phyloP scores from a whole-genome alignment of 2,113 vertebrate species.

The Siniperca chuatsi region DNA sequence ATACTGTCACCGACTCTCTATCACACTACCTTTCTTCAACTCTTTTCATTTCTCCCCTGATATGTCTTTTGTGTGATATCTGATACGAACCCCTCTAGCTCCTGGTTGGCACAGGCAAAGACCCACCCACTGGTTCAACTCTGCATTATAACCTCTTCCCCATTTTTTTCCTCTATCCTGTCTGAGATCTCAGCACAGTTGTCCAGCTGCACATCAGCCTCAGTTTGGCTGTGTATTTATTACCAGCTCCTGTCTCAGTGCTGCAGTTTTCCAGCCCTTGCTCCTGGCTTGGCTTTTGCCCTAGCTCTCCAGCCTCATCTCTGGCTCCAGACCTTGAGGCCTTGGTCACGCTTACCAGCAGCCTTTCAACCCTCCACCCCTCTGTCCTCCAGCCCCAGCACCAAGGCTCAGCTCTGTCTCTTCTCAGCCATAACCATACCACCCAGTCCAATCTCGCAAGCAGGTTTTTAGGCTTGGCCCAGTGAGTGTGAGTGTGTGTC shows the following conservation, averaged over 20 bases:
- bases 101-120: constrained; percentile 55
- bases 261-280: constrained; percentile 14
- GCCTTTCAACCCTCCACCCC: not conserved
- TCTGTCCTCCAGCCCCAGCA: constrained; percentile 27
- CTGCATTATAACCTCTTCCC: constrained; percentile 20
- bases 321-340: constrained; percentile 28
- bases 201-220: constrained; percentile 18
- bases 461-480: constrained; percentile 76
- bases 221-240: constrained; percentile 26
- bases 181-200: constrained; percentile 9
- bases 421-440: constrained; percentile 42
- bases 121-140: constrained; percentile 44
- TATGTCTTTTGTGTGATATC: constrained; percentile 60
- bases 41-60: constrained; percentile 52
- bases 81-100: constrained; percentile 65
- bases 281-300: constrained; percentile 26
- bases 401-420: constrained; percentile 33
- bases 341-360: not conserved
- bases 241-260: constrained; percentile 6
- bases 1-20: constrained; percentile 46
- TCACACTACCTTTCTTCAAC: constrained; percentile 37
- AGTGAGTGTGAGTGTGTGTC: constrained; percentile 68
- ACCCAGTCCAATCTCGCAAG: constrained; percentile 57
- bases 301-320: constrained; percentile 1
- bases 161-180: not conserved